These are phyloP conservation scores for Vireo altiloquus DNA, from an alignment of 2,113 vertebrate genomes.

Conservation along the genomic window DNA sequence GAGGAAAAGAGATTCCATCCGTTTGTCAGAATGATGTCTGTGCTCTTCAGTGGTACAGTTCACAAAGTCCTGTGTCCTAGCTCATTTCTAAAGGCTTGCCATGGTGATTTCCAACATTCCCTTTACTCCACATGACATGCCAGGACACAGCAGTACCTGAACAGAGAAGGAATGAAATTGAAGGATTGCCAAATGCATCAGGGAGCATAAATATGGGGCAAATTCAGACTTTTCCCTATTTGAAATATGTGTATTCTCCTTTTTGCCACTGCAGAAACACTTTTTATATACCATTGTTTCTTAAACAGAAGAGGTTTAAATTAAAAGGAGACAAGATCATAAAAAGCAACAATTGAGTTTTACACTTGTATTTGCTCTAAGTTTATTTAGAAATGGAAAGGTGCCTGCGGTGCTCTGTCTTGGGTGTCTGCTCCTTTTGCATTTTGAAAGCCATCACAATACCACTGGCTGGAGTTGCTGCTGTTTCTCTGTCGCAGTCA, in stretches of 20 bases:
- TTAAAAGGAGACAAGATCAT: neutral
- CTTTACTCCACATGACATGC: neutral
- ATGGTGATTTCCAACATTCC: neutral
- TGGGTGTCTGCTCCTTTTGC: neutral
- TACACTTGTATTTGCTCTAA: neutral
- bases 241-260: neutral
- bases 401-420: neutral
- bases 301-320: neutral
- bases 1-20: neutral
- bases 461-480: neutral
- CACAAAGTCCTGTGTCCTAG: neutral
- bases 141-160: neutral
- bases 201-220: neutral
- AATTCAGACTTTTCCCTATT: neutral
- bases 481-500: neutral
- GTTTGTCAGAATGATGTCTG: neutral
- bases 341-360: neutral
- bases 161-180: neutral
- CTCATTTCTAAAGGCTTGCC: neutral
- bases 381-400: slow-evolving; percentile 22
- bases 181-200: neutral
- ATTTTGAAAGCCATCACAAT: neutral
- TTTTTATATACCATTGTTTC: neutral
- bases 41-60: neutral
- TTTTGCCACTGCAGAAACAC: neutral